These are phyloP conservation scores for Rhopalosiphum padi DNA, from an alignment of 1,140 invertebrate genomes.

Conservation along the genomic window DNA sequence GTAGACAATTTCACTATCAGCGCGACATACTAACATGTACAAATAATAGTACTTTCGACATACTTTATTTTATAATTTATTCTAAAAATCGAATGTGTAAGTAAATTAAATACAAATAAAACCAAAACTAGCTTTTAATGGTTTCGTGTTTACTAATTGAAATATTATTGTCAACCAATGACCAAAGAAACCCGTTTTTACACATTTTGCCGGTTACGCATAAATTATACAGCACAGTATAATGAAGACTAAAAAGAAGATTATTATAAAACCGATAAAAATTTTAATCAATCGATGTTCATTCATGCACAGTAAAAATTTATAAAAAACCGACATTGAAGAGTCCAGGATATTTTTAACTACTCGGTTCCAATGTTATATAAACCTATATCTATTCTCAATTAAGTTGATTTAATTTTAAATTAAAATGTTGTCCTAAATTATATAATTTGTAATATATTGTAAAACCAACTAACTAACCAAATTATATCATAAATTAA, in stretches of 20 bases:
- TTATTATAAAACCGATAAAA: neutral
- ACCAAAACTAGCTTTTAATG: neutral
- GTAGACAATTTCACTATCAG: neutral
- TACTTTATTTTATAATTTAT: too few species aligned
- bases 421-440: neutral
- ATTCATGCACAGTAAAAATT: neutral
- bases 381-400: neutral
- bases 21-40: too few species aligned
- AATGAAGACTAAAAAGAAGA: neutral
- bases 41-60: too few species aligned
- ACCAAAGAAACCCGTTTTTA: neutral
- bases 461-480: too few species aligned
- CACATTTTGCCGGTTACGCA: neutral
- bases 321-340: neutral
- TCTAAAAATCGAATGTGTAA: neutral
- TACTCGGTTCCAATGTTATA: neutral
- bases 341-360: neutral
- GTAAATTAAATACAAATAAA: neutral
- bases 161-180: neutral
- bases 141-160: constrained; percentile 2
- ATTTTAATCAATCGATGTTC: neutral
- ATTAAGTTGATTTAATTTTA: neutral
- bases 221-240: neutral
- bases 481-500: neutral
- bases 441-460: neutral